Evolutionary conservation across 2,797 vertebrate genomes (phyloP).

Genomic region (Menidia menidia): DNA sequence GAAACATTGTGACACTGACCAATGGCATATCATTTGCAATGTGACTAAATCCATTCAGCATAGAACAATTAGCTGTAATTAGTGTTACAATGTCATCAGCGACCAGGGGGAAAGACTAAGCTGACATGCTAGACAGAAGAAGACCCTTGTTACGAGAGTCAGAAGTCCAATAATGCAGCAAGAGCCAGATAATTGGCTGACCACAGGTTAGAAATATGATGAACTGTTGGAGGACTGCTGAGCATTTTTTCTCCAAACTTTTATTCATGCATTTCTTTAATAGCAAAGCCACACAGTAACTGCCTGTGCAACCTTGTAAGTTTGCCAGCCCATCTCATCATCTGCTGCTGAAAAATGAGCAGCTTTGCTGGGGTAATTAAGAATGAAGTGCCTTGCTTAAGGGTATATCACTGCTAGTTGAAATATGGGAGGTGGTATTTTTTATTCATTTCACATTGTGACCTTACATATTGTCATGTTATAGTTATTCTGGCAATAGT

Average conservation of each 20-base stretch:
- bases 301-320: conserved; percentile 53
- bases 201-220: conserved; percentile 70
- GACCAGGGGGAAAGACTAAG: conserved; percentile 75
- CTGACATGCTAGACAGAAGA: conserved; percentile 72
- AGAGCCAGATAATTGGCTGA: conserved; percentile 76
- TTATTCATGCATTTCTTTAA: conserved; percentile 53
- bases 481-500: conserved; percentile 52
- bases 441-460: conserved; percentile 59
- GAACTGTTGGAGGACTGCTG: conserved; percentile 52
- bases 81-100: conserved; percentile 82
- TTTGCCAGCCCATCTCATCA: conserved; percentile 45
- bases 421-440: conserved; percentile 41
- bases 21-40: conserved; percentile 83
- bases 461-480: conserved; percentile 65
- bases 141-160: conserved; percentile 68
- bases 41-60: conserved; percentile 82
- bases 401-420: conserved; percentile 42
- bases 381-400: conserved; percentile 64
- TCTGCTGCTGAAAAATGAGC: conserved; percentile 61
- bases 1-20: conserved; percentile 83
- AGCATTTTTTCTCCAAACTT: conserved; percentile 3
- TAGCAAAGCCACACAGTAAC: conserved; percentile 41
- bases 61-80: conserved; percentile 84
- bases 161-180: conserved; percentile 61
- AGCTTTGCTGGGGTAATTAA: conserved; percentile 62